Conservation (phyloP, 2,888 invertebrate species). For the Acronicta aceris region DNA sequence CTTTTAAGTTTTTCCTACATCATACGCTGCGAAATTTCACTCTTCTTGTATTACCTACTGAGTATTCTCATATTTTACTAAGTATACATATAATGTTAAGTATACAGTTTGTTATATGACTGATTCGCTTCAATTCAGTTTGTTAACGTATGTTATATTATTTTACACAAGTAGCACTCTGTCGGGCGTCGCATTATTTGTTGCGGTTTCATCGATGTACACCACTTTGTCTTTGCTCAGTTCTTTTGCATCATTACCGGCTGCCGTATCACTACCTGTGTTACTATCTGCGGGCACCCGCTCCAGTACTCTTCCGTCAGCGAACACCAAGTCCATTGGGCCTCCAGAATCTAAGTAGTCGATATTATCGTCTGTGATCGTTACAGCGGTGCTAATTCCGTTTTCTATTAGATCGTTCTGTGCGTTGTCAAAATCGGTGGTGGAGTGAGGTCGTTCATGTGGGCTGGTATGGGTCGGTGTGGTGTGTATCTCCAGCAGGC, state of each 20-base stretch:
- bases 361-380: not conserved
- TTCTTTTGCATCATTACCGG: constrained; percentile 8
- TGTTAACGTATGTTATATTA: not conserved
- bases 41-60: not conserved
- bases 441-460: constrained; percentile 22
- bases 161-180: constrained; percentile 22
- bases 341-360: constrained; percentile 11
- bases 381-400: constrained; percentile 5
- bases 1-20: too few relatives aligned
- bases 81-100: constrained; percentile 40
- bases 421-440: constrained; percentile 39
- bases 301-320: constrained; percentile 56
- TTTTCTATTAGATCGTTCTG: constrained; percentile 40
- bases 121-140: constrained; percentile 2
- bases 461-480: not conserved
- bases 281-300: constrained; percentile 31
- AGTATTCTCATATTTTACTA: constrained; percentile 18
- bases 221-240: constrained; percentile 20
- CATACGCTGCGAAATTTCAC: too few relatives aligned
- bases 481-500: constrained; percentile 63
- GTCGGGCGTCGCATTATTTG: not conserved
- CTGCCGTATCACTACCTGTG: constrained; percentile 18
- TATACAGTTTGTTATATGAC: constrained; percentile 15
- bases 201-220: constrained; percentile 34
- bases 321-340: constrained; percentile 43